Evolutionary conservation across 2,888 invertebrate species (phyloP), one percentile per base, ranked within the genome.

Genomic region (Agriopis aurantiaria): DNA sequence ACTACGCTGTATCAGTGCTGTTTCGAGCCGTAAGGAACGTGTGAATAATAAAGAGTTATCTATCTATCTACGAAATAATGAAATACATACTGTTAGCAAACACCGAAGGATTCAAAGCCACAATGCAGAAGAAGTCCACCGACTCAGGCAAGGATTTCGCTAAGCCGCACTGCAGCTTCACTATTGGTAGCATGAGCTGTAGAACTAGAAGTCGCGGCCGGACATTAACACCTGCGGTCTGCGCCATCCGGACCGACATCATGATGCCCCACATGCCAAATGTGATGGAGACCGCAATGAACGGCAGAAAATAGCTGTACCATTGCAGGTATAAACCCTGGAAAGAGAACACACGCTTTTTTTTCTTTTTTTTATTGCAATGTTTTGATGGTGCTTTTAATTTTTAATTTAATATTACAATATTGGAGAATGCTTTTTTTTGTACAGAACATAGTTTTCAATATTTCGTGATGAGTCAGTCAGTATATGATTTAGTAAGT

Each of bases 251-350:
- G 33, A 96, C 95, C 7, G 95, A 93, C 95, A 97, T 96, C 49
- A 95, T 94, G 82, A 96, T 94, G 0, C 96, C 96, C 96, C 97
- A 97, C 58, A 97, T 92, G 12, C 96, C 97, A 41, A 96, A 88
- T 8, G 97, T 87, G 71, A 97, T 96, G 8, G 97, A 97, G 3
- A 92, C 87, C 4, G 95, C 93, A 51, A 96, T 93, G 56, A 97
- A 86, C 0, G 96, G 96, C 86, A 96, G 96, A 66, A 97, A 88
- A 85, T 95, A 97, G 79, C 95, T 85, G 82, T 96, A 95, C 80
- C 75, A 69, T 17, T 73, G 66, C 33, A 77, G 68, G 63, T 77
- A 77, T 4, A 76, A 53, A 17, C 67, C 61, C 77, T 74, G 73
- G 40, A 75, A 78, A 0, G 52, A 49, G 57, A 52, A 52, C 9